A percentile compares a stretch with the other conserved stretches of the same genome.
These are phyloP conservation scores for Meriones unguiculatus DNA, from an alignment of 2,113 vertebrate genomes.

Conservation along the genomic window DNA sequence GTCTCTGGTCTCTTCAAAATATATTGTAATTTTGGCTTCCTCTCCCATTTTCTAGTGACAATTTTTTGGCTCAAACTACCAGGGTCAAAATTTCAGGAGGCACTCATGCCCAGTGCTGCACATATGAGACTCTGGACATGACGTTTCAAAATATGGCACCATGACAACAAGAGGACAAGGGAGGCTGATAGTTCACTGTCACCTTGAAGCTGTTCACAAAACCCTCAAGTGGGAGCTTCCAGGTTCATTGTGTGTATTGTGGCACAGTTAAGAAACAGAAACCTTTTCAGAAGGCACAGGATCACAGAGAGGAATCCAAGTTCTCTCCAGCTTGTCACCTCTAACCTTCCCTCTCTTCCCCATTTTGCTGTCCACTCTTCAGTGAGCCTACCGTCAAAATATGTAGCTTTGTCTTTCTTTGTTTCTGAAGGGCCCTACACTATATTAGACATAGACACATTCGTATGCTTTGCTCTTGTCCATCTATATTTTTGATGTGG, in stretches of 20 bases:
- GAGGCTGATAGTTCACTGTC: not conserved
- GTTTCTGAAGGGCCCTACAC: not conserved
- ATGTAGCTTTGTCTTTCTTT: not conserved
- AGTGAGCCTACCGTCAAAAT: not conserved
- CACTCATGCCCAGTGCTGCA: no score
- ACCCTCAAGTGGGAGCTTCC: not conserved
- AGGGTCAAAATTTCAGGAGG: not conserved
- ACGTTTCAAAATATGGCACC: not conserved
- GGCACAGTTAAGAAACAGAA: no score
- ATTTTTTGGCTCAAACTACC: not conserved
- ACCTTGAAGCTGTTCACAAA: not conserved
- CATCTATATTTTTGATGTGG: not conserved
- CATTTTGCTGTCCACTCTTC: not conserved
- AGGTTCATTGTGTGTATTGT: not conserved
- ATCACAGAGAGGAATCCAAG: not conserved
- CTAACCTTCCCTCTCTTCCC: not conserved
- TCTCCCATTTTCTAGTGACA: not conserved
- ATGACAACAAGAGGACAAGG: not conserved
- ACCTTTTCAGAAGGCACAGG: not conserved
- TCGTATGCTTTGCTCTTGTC: not conserved
- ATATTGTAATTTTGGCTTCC: not conserved
- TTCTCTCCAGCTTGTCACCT: not conserved
- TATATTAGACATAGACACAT: not conserved
- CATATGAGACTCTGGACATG: not conserved
- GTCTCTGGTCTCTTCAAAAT: not conserved